Evolutionary conservation across 1,140 invertebrate species (phyloP).

Genomic region (Magallana angulata): DNA sequence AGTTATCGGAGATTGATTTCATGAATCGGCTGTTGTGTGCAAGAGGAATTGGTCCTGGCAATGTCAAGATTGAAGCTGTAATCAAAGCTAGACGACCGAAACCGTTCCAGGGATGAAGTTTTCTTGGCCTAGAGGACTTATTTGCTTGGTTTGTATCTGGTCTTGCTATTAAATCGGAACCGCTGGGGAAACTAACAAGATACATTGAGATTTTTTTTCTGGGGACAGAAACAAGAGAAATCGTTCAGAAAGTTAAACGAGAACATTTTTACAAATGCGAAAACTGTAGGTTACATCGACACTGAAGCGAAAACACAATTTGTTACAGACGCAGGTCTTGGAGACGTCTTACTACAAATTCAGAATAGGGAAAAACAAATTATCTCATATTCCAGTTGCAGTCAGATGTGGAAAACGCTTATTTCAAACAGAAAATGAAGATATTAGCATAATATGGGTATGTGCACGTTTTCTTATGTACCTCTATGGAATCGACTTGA

Average conservation of each 20-base stretch:
- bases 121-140: constrained; percentile 62
- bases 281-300: constrained; percentile 34
- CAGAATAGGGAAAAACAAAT: constrained; percentile 49
- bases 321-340: constrained; percentile 46
- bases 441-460: constrained; percentile 77
- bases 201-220: neutral
- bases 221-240: constrained; percentile 8
- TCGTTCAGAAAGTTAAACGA: constrained; percentile 35
- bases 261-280: neutral
- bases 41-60: constrained; percentile 50
- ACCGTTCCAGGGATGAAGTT: constrained; percentile 57
- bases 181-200: constrained; percentile 14
- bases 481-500: constrained; percentile 74
- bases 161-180: constrained; percentile 32
- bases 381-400: constrained; percentile 65
- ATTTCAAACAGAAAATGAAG: constrained; percentile 79
- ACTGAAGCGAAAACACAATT: neutral
- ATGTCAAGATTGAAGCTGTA: constrained; percentile 49
- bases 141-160: constrained; percentile 51
- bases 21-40: constrained; percentile 47
- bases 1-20: neutral
- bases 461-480: constrained; percentile 79
- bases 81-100: constrained; percentile 50
- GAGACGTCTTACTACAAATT: constrained; percentile 60
- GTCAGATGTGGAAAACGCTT: constrained; percentile 67